phyloP scores from a whole-genome alignment of 2,113 vertebrate genomes.

The Gnathonemus echidnorhynchus region DNA sequence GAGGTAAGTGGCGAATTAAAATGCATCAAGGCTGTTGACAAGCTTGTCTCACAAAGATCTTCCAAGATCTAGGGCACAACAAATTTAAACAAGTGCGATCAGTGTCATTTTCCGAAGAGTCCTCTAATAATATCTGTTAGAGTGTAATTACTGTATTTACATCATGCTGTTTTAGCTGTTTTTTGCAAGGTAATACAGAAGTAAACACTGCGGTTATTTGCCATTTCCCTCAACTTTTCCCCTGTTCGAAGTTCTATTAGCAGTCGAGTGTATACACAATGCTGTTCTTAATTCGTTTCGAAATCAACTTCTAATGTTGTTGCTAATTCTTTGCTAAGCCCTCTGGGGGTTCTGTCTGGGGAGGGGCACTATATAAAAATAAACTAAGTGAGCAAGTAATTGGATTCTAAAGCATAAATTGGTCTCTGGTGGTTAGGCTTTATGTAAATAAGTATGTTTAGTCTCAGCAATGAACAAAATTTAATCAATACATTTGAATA shows the following conservation, averaged over 20 bases:
- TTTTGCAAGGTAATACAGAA: not conserved
- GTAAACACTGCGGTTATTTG: not conserved
- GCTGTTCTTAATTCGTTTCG: not conserved
- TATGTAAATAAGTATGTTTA: conserved; percentile 15
- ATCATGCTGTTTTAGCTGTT: not conserved
- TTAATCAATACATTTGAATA: conserved; percentile 8
- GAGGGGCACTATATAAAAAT: not conserved
- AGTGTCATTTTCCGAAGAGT: not conserved
- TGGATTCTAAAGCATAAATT: conserved; percentile 2
- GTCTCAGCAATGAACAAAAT: conserved; percentile 17
- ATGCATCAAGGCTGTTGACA: not conserved
- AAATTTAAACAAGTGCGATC: not conserved
- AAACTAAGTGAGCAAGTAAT: not conserved
- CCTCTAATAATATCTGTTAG: not conserved
- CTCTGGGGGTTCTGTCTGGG: not conserved
- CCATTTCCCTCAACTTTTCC: not conserved
- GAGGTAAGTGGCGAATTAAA: not conserved
- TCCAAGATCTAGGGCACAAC: not conserved
- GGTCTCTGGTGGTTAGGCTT: not conserved
- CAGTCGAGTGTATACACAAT: not conserved
- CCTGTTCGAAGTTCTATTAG: not conserved
- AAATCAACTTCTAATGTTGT: not conserved
- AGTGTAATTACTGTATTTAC: not conserved
- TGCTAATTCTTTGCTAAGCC: not conserved
- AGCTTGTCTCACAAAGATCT: not conserved